Percentiles rank a stretch among this genome's conserved stretches.
Evolutionary conservation across 2,888 invertebrate genomes (phyloP).

Genomic region (Dusona sp.): DNA sequence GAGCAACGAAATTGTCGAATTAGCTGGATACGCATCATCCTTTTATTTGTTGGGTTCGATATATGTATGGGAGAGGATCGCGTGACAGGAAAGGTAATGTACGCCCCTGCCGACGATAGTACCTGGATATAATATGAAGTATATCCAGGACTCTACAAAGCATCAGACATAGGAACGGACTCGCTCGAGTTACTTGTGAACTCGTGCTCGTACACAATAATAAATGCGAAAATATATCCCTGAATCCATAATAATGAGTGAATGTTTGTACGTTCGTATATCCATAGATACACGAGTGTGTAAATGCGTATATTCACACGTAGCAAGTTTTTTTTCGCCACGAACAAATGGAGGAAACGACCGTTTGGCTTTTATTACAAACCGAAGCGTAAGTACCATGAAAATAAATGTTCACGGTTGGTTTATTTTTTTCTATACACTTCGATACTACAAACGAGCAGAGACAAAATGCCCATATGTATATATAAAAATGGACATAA

Average conservation of each 20-base stretch:
- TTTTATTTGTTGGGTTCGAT: slow-evolving; percentile 64
- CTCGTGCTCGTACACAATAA: slow-evolving; percentile 53
- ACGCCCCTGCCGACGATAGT: slow-evolving; percentile 74
- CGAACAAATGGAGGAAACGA: slow-evolving; percentile 54
- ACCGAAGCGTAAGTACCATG: slow-evolving; percentile 41
- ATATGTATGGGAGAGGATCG: slow-evolving; percentile 73
- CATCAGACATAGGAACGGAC: slow-evolving; percentile 43
- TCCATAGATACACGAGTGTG: slow-evolving; percentile 3
- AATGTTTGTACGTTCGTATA: slow-evolving; percentile 13
- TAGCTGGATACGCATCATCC: slow-evolving; percentile 71
- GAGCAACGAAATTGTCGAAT: slow-evolving; percentile 74
- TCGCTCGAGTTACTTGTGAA: slow-evolving; percentile 61
- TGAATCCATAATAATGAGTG: slow-evolving; percentile 52
- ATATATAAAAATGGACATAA: background rate
- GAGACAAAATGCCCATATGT: slow-evolving; percentile 25
- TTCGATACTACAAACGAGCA: slow-evolving; percentile 36
- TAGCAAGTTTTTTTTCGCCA: slow-evolving; percentile 15
- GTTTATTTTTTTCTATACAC: slow-evolving; percentile 43
- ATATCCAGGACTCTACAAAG: slow-evolving; percentile 73
- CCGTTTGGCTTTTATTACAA: slow-evolving; percentile 52
- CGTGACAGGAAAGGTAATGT: slow-evolving; percentile 80
- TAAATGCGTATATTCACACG: slow-evolving; percentile 12
- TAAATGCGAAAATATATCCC: slow-evolving; percentile 54
- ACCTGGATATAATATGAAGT: slow-evolving; percentile 77
- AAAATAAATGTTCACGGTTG: slow-evolving; percentile 56